A percentile compares a stretch with the other conserved stretches of the same genome.
Conservation (phyloP, 2,888 invertebrate species). For the Catonia carolina region DNA sequence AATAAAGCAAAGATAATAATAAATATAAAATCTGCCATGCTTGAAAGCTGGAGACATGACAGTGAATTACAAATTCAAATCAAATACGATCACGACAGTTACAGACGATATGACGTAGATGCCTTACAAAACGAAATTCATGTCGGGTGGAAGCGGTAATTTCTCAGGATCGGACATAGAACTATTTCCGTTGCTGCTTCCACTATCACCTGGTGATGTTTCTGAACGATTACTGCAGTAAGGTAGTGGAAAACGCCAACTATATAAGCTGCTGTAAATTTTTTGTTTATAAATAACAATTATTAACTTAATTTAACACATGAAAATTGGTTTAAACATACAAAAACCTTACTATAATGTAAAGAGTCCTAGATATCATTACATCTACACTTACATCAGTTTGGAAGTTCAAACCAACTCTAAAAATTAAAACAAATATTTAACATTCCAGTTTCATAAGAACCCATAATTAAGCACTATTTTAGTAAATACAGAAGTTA, state of each 20-base stretch:
- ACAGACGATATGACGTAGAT: constrained; percentile 26
- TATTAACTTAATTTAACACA: too few species aligned
- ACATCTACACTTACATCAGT: too few species aligned
- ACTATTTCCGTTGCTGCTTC: constrained; percentile 34
- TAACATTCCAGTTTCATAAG: too few species aligned
- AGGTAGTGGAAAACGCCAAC: constrained; percentile 94
- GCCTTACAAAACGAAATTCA: constrained; percentile 39
- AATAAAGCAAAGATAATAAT: neutral
- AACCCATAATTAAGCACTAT: too few species aligned
- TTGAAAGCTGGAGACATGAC: constrained; percentile 1
- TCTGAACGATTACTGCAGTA: constrained; percentile 91
- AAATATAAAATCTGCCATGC: neutral
- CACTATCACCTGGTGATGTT: constrained; percentile 48
- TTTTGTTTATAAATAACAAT: too few species aligned
- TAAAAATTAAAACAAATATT: too few species aligned
- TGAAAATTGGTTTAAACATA: too few species aligned
- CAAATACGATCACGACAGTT: constrained; percentile 22
- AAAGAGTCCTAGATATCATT: too few species aligned
- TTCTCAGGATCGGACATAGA: constrained; percentile 47
- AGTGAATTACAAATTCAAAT: constrained; percentile 4
- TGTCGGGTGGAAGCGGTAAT: constrained; percentile 45
- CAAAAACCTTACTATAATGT: too few species aligned
- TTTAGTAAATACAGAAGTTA: too few species aligned
- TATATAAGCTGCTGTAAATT: constrained; percentile 68
- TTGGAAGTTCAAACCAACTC: too few species aligned